Percentiles rank a stretch among this genome's conserved stretches.
phyloP scores from a whole-genome alignment of 2,888 invertebrate genomes.

The Theretra japonica region DNA sequence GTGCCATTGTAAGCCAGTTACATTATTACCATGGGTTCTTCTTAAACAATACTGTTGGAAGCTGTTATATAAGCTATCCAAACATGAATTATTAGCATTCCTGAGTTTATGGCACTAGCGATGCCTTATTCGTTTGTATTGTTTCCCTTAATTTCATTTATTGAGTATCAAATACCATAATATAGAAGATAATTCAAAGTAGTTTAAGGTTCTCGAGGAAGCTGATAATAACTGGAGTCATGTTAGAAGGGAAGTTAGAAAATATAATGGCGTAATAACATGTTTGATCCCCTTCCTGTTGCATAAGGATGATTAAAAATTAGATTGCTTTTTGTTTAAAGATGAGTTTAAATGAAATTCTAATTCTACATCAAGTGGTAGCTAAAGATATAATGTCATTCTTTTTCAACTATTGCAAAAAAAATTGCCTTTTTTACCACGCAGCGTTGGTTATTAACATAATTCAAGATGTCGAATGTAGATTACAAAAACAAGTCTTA shows the following conservation, averaged over 20 bases:
- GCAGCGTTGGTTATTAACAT: too few species aligned
- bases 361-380: background rate
- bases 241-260: slow-evolving; percentile 19
- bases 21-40: slow-evolving; percentile 58
- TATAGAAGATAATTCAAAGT: background rate
- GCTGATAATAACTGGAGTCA: slow-evolving; percentile 1
- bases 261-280: slow-evolving; percentile 15
- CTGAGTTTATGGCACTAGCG: background rate
- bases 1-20: slow-evolving; percentile 55
- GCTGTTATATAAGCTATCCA: slow-evolving; percentile 19
- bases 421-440: too few species aligned
- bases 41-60: slow-evolving; percentile 45
- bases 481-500: too few species aligned
- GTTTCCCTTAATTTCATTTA: background rate
- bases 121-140: slow-evolving; percentile 2
- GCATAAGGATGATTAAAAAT: background rate
- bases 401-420: too few species aligned
- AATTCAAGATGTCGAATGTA: too few species aligned
- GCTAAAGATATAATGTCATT: background rate
- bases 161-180: background rate
- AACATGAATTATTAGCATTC: slow-evolving; percentile 35
- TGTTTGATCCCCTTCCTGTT: background rate
- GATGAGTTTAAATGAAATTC: background rate
- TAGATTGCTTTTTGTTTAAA: slow-evolving; percentile 6
- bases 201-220: background rate